Evolutionary conservation across 2,113 vertebrate genomes (phyloP), one percentile per base, ranked within the genome.

Genomic region (Camelus dromedarius): DNA sequence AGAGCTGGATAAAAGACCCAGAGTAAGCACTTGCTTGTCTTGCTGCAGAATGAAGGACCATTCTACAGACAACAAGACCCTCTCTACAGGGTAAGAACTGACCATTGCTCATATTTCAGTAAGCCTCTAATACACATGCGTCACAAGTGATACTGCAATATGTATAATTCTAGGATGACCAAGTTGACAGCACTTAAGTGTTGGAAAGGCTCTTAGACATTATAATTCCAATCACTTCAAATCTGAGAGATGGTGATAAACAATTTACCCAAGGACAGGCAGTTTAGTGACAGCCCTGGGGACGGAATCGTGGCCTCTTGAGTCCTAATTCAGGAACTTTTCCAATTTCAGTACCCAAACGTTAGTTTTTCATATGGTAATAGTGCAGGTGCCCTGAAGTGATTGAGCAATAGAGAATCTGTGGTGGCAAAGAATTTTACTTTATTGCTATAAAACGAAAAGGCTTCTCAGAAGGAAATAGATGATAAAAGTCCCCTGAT

Each of bases 401-500:
- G 24, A 69, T 13, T 56, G 50, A 96, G 42, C 24, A 84, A 11
- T 8, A 73, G 52, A 73, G 83, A 79, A 66, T 35, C 18, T 52
- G 48, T 75, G n/a, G 50, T 76, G 58, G 73, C 6, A 80, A 94
- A 97, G 72, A 72, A 52, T 58, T 56, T 28, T 16, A 58, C 30
- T 79, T 86, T 19, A n/a, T 11, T 92, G 38, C 54, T 46, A n/a
- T 80, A 83, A 84, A 95, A 92, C n/a, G 92, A 94, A 80, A 82
- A 58, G 79, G 30, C 42, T 97, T 97, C 97, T 97, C 94, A 73
- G 92, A 92, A 92, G 81, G 91, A 93, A 97, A 81, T 16, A 77
- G 16, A 18, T 76, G 28, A 76, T 60, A 92, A 96, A 96, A 96
- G 88, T 82, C 54, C 58, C 92, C 10, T 24, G n/a, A 81, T 72